Percentiles rank a stretch among this genome's conserved stretches.
Evolutionary conservation across 2,113 vertebrate genomes (phyloP).

Genomic region (Micronycteris hirsuta): DNA sequence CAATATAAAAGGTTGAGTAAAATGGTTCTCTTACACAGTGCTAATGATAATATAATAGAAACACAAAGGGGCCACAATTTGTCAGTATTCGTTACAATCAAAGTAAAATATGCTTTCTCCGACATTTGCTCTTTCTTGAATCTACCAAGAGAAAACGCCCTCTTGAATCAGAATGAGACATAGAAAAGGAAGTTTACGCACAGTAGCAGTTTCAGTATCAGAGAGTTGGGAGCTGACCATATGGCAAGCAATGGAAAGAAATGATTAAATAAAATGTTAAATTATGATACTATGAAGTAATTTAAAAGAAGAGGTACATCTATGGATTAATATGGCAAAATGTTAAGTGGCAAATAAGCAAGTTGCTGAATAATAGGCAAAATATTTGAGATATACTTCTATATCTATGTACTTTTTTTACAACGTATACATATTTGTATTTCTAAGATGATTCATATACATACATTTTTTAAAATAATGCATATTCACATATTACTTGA

Average conservation of each 20-base stretch:
- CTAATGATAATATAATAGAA: neutral
- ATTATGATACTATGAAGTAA: neutral
- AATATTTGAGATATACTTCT: neutral
- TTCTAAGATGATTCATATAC: neutral
- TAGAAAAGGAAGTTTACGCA: neutral
- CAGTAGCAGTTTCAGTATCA: neutral
- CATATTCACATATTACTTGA: neutral
- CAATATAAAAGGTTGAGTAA: neutral
- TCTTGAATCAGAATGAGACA: neutral
- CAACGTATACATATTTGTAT: neutral
- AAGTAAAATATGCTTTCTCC: neutral
- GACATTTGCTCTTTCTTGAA: neutral
- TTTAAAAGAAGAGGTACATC: neutral
- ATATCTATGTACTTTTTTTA: neutral
- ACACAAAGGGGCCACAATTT: neutral
- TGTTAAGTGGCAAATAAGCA: neutral
- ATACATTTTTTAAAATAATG: neutral
- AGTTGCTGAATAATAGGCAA: neutral
- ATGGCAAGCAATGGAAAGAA: neutral
- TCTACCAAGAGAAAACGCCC: neutral
- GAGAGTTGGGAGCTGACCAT: neutral
- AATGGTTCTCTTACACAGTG: neutral
- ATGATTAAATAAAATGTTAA: neutral
- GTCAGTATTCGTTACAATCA: neutral
- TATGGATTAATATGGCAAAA: neutral